Evolutionary conservation across 1,140 invertebrate genomes (phyloP), one percentile per base, ranked within the genome.

Genomic region (Diorhabda carinulata): DNA sequence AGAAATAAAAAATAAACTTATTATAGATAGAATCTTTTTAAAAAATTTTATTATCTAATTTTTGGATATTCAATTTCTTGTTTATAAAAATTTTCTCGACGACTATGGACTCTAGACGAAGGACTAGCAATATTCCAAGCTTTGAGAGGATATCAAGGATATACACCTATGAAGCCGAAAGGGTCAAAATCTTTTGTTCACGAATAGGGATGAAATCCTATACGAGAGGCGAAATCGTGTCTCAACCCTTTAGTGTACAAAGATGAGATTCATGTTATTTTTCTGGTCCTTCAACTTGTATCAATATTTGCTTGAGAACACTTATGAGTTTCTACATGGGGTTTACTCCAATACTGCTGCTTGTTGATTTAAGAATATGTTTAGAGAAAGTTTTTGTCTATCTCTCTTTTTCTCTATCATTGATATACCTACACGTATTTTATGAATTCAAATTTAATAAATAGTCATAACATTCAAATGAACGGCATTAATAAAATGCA

Each of bases 121-220:
- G 64, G 56, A 44, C 64, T 10, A 67, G 69, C 69, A 70, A 70
- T 67, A 68, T 45, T 57, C 59, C 43, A 56, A 56, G 8, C n/a
- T 43, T 7, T n/a, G 25, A 62, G 43, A 44, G 25, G 6, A 43
- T 40, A 41, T 41, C n/a, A 10, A 43, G n/a, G 8, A 62, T 62
- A 43, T 43, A 62, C 61, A 43, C 43, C 61, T 64, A 69, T 58
- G 58, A 63, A 25, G 57, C 10, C 25, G 57, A 40, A 57, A 65
- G 45, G 68, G 63, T 41, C 44, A 41, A 65, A 56, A 56, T 52
- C 64, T 65, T 65, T 65, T 65, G 64, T 65, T 56, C 41, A 40
- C 40, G 40, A 63, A 56, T 8, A 57, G 64, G 59, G 59, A 60
- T 62, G 5, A 62, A 41, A 62, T 8, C 42, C 8, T 61, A 61